Base-by-base conservation (phyloP, 2,888 invertebrate genomes). In the Drosophila meridiana region DNA sequence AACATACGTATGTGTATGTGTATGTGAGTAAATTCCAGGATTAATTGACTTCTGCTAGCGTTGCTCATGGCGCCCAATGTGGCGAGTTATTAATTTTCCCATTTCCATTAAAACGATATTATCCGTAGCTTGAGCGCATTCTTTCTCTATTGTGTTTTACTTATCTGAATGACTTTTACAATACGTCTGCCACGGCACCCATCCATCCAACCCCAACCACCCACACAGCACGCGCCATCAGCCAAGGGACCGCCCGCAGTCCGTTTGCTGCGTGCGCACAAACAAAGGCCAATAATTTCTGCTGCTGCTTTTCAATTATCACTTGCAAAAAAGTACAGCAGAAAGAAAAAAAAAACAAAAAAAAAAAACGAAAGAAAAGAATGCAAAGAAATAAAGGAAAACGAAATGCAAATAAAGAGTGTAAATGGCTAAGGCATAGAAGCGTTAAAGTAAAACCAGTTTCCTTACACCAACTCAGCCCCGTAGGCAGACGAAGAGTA, bases 201-300 rank as follows among this genome's bases (percentile, higher is more conserved):
- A 20, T 2, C 7, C 53, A 53, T 3, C 53, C 36, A 26, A 6
- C 3, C 47, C 28, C 28, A 11, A 14, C 28, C 28, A 14, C 26
- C 26, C 36, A 4, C 53, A 7, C 7, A 36, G 56, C 28, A 42
- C 30, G 30, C 42, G n/a, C 40, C 56, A 42, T 42, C 56, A 42
- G 3, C 5, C 45, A 6, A n/a, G 28, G 2, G 47, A n/a, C 34
- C 48, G 43, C 36, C 32, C 47, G 38, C 32, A n/a, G 20, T 28
- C 47, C 52, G 47, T 57, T 45, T 56, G 47, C 60, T 45, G 67
- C 69, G 60, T 69, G 55, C 45, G 36, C 63, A 53, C 81, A 65
- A 78, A 80, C 81, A 80, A 80, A 81, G 67, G 71, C 71, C 78
- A 80, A 80, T 80, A 74, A 72, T 75, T 83, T 71, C 57, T 73